A percentile compares a stretch with the other conserved stretches of the same genome.
Conservation (phyloP, 1,140 invertebrate genomes). For the Drosophila pachea region DNA sequence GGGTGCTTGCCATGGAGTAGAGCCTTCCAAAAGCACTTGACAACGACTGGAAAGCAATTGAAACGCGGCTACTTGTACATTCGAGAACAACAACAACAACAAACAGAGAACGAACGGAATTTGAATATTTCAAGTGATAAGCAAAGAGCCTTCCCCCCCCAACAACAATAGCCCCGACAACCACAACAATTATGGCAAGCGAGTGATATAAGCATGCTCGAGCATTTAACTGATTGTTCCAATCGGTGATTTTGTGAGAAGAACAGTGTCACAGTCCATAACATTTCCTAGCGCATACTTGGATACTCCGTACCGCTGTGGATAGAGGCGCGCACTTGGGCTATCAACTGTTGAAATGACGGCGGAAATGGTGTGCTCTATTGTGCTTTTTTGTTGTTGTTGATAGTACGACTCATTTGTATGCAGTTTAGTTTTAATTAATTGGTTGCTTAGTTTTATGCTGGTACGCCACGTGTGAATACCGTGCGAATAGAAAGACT, state of each 20-base stretch:
- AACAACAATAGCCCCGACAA: neutral
- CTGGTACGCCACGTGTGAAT: conserved; percentile 31
- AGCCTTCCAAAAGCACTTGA: conserved; percentile 52
- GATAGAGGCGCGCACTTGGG: conserved; percentile 29
- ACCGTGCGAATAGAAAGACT: conserved; percentile 59
- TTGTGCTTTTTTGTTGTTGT: conserved; percentile 43
- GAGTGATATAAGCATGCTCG: conserved; percentile 34
- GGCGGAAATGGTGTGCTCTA: conserved; percentile 73
- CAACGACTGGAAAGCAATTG: conserved; percentile 62
- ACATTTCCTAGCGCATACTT: conserved; percentile 18
- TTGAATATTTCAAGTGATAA: conserved; percentile 66
- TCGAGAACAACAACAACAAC: conserved; percentile 33
- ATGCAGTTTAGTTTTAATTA: conserved; percentile 50
- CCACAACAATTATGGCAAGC: conserved; percentile 21
- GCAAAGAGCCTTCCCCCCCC: conserved; percentile 25
- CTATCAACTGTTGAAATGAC: conserved; percentile 63
- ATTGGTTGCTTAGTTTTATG: conserved; percentile 56
- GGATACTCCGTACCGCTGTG: conserved; percentile 18
- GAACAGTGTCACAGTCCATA: conserved; percentile 57
- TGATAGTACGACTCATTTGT: conserved; percentile 43
- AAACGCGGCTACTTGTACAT: conserved; percentile 69
- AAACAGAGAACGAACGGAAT: conserved; percentile 49
- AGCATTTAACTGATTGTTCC: conserved; percentile 72
- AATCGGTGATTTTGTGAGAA: conserved; percentile 71
- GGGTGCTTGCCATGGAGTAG: conserved; percentile 5